Evolutionary conservation across 2,797 vertebrate species (phyloP), one percentile per base, ranked within the genome.

Genomic region (Selene dorsalis): DNA sequence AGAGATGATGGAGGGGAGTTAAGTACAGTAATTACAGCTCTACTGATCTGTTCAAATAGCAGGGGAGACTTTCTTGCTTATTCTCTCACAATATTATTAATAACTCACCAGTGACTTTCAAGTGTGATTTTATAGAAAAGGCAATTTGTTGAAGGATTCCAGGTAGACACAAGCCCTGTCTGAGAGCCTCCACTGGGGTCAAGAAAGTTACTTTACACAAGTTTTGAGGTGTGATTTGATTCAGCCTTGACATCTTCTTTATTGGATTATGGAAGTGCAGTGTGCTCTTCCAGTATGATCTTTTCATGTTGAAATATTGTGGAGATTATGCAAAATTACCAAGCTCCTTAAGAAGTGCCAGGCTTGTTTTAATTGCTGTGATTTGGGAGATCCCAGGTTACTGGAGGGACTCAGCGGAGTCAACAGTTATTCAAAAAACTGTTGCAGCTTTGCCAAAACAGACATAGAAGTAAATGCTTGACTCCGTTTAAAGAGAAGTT

Each of bases 1-100:
- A 82, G 14, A 68, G 45, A 87, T 67, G 9, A 69, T 13, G 5
- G 45, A 77, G n/a, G 10, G 9, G 0, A 56, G 38, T 57, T 17
- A 45, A 70, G 53, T n/a, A n/a, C 35, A 58, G 4, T 41, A 47
- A 55, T 30, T 39, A 39, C 10, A 0, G 22, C 28, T 57, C 3
- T 28, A 14, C 9, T 32, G 4, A 43, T 57, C 7, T 45, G 2
- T 53, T 47, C 12, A 68, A 71, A 69, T 16, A 59, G 38, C 18
- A 68, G n/a, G 12, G 57, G 41, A 3, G 17, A 1, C 24, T 50
- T 14, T 57, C 52, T 50, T 17, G 20, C 17, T 5, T 24, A 13
- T 66, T 41, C 13, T 66, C 62, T 55, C n/a, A 59, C 14, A 39
- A 45, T 20, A 55, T 26, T 38, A 14, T 28, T 26, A 38, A 58